These are phyloP conservation scores for Sphyrna mokarran DNA, from an alignment of 2,113 vertebrate species.

Conservation along the genomic window DNA sequence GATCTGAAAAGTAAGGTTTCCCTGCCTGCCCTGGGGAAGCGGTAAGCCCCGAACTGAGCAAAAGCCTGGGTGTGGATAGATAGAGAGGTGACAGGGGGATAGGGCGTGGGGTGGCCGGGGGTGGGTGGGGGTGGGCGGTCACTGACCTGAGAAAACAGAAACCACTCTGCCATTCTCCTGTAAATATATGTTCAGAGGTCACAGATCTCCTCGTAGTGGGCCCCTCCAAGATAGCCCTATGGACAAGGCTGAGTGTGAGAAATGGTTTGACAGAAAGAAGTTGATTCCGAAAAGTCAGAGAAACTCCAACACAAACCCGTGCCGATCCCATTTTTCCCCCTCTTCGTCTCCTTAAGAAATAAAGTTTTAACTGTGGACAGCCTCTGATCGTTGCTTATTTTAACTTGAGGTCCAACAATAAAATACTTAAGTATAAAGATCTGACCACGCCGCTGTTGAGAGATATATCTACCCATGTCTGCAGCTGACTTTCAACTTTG, in stretches of 20 bases:
- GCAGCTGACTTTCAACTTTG: not conserved
- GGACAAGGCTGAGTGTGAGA: not conserved
- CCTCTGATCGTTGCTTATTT: not conserved
- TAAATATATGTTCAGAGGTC: not conserved
- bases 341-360: not conserved
- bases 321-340: not conserved
- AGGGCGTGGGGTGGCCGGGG: not conserved
- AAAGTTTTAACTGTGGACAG: not conserved
- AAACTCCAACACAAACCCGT: not conserved
- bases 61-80: not conserved
- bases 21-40: slow-evolving; percentile 46
- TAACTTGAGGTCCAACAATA: not conserved
- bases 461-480: not conserved
- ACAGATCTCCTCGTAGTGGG: not conserved
- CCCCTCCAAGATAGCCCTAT: not conserved
- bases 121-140: no score
- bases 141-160: slow-evolving; percentile 20
- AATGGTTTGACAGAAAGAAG: not conserved
- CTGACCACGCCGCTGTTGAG: not conserved
- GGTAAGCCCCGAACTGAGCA: slow-evolving; percentile 25
- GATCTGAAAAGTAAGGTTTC: not conserved
- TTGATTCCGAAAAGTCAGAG: not conserved
- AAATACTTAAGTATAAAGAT: not conserved
- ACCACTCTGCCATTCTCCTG: not conserved
- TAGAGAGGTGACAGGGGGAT: not conserved